These are phyloP conservation scores for Sebastes umbrosus DNA, from an alignment of 2,797 vertebrate genomes.

Conservation along the genomic window DNA sequence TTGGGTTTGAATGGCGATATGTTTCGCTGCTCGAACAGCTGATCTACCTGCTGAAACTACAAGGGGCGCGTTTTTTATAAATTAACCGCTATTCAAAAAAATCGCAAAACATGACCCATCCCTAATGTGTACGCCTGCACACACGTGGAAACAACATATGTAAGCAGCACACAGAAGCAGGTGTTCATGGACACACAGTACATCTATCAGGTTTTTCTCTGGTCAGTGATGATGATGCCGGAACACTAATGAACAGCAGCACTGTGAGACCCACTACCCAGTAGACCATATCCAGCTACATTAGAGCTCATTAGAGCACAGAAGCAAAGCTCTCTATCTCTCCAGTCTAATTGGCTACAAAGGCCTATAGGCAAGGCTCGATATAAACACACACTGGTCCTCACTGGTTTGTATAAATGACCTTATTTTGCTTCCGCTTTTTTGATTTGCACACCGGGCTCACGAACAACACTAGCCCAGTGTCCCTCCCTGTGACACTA, in stretches of 20 bases:
- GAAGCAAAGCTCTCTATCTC: slow-evolving; percentile 6
- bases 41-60: too few relatives aligned
- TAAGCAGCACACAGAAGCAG: not conserved
- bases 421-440: not conserved
- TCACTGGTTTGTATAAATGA: not conserved
- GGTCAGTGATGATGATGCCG: not conserved
- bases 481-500: not conserved
- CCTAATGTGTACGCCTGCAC: not conserved
- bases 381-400: not conserved
- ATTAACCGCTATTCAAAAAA: too few relatives aligned
- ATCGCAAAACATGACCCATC: too few relatives aligned
- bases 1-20: too few relatives aligned
- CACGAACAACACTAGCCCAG: not conserved
- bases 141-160: not conserved
- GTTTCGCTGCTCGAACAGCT: too few relatives aligned
- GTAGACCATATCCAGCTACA: not conserved
- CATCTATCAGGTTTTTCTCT: not conserved
- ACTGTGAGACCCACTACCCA: slow-evolving; percentile 14
- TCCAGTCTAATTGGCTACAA: slow-evolving; percentile 28
- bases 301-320: slow-evolving; percentile 38
- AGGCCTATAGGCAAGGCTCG: not conserved
- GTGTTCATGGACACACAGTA: not conserved
- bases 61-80: too few relatives aligned
- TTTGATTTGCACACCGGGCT: not conserved
- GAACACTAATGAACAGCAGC: slow-evolving; percentile 15